Base-by-base conservation (phyloP, 2,113 vertebrate genomes). In the Channa argus region DNA sequence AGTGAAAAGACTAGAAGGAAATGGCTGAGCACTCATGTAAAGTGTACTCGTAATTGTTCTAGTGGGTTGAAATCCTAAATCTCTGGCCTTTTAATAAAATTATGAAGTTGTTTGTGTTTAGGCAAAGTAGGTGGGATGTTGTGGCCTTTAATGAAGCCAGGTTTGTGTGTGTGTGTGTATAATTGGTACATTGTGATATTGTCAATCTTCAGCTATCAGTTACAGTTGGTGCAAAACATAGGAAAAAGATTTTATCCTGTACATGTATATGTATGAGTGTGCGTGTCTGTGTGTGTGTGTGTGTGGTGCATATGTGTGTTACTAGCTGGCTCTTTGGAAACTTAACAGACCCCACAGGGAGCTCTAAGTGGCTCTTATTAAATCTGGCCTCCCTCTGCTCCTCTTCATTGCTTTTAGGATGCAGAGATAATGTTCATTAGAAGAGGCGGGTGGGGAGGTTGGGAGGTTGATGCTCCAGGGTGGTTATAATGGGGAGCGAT, bases 331-430 rank as follows among this genome's bases (percentile, higher is more conserved):
- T 75, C 55, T 75, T 54, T 36, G 61, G 47, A 66, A 56, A 39
- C 24, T 58, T 47, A 69, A 67, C 71, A 83, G 67, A 81, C 80
- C 72, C 71, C 70, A 77, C 80, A 74, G 53, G 5, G 72, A 83
- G 83, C 86, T 82, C 56, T 90, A 62, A 91, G 86, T 87, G 79
- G 79, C 55, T 61, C 74, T 86, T 86, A 92, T 91, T 88, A 59
- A 70, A 86, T 92, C 79, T 87, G 71, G 56, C 51, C 70, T 86
- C 56, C 69, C 83, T 74, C 58, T 83, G 73, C 75, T 84, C 36
- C 83, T 74, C 85, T 80, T 63, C 11, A 2, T 53, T 87, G 88
- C 91, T 92, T 89, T 92, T 78, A 91, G 87, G 79, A 76, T 68
- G 53, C 75, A 78, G 68, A 73, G 88, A 88, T 88, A 83, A 89